Base-by-base conservation (phyloP, 2,888 invertebrate species). In the Ernsta delagoae region DNA sequence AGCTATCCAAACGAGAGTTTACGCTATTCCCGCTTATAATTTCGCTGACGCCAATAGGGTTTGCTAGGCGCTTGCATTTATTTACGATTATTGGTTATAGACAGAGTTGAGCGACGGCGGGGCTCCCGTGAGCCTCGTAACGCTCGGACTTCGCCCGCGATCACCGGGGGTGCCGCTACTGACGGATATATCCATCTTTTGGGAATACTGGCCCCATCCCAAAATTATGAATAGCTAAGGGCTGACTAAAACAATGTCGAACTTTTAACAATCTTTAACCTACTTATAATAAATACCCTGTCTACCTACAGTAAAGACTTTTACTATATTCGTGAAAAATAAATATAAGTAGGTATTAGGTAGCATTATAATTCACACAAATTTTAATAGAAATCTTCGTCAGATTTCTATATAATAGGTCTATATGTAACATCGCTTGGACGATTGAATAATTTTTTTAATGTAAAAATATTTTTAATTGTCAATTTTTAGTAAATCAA, bases 51-150 rank as follows among this genome's bases (percentile, higher is more conserved):
- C 62, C 57, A 65, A 70, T 68, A 71, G 70, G 63, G 65, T 71
- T 66, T 69, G 53, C 67, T 59, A 54, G 70, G 43, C 45, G 70
- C 59, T 64, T 64, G 66, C 56, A 53, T 61, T 92, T 92, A 93
- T 92, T 93, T 92, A 93, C 90, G 92, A 85, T 93, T 92, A 92
- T 93, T 92, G 93, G 91, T 92, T 92, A 93, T 92, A 86, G 92
- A 89, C 86, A 81, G 87, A 89, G 87, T 88, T 88, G 90, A 90
- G 87, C 88, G 86, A 83, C 84, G 83, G 82, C n/a, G 79, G 78
- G 73, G 78, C 80, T 93, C 92, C 92, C 92, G 84, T 71, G 91
- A 87, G 93, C 79, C 87, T 92, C 93, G 90, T 93, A 92, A 92
- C 86, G 84, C 82, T 88, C 87, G 90, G 90, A 90, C 92, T 87